These are phyloP conservation scores for Dendrocincla tyrannina DNA, from an alignment of 2,797 vertebrate species.

Conservation along the genomic window DNA sequence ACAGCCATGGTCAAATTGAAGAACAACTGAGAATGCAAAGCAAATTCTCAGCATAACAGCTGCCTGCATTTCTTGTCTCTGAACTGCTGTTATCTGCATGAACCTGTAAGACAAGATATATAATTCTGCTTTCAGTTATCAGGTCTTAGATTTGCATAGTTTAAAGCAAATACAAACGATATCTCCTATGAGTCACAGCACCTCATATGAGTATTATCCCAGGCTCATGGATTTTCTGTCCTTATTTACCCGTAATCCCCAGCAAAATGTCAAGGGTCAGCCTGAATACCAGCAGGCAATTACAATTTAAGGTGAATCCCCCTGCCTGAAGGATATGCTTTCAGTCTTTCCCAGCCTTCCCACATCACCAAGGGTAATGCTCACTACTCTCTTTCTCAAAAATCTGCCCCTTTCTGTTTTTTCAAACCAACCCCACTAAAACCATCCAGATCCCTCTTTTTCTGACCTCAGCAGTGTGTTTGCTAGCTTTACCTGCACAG, in stretches of 20 bases:
- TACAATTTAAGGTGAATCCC: neutral
- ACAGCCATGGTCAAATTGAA: neutral
- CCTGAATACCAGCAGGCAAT: no score
- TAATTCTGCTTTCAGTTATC: neutral
- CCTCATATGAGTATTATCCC: accelerated
- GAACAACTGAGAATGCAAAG: neutral
- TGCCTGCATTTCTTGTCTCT: neutral
- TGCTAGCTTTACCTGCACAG: neutral
- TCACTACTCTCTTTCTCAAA: neutral
- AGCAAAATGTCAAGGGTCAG: neutral
- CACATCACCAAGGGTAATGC: neutral
- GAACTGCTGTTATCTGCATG: neutral
- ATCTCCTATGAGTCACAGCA: neutral
- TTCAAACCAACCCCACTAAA: neutral
- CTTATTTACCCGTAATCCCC: accelerated
- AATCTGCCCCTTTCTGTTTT: neutral
- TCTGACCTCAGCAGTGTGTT: neutral
- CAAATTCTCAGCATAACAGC: neutral
- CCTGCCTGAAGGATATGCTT: neutral
- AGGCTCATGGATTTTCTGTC: neutral
- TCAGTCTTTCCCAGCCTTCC: neutral
- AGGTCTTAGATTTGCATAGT: neutral
- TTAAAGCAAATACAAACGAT: neutral
- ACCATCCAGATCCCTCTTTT: no score
- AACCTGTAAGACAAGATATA: neutral